Base-by-base conservation (phyloP, 2,888 invertebrate species). In the Uloborus plumipes region DNA sequence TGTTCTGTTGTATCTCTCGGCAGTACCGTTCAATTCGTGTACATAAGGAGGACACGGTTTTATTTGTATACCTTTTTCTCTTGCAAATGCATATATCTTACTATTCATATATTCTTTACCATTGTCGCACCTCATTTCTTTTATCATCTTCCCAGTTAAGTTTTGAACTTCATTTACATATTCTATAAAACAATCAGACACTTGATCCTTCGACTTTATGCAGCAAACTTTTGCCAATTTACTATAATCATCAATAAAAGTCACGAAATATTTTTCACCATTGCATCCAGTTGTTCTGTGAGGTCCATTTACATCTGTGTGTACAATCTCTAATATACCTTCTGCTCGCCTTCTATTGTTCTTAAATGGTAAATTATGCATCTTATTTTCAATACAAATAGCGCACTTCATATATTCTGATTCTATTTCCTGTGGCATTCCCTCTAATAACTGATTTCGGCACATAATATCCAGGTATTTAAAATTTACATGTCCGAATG, bases 101-200 rank as follows among this genome's bases (percentile, higher is more conserved):
- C 6, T 53, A n/a, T n/a, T 53, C 53, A 53, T 16, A 53, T 53
- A 53, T 53, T 53, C 53, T 53, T 15, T n/a, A 16, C 53, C 53
- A 53, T 53, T 53, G 6, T 53, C 53, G n/a, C 53, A 53, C 6
- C 2, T 16, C n/a, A 53, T 2, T 6, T 53, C 53, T n/a, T 53
- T 53, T 53, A 53, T 53, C 53, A 53, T 53, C 6, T 53, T 53
- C 6, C 53, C 53, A 53, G 53, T 53, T 53, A 53, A 53, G 6
- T 53, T 53, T 53, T 53, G n/a, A 53, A 53, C n/a, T 53, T 53
- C 53, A 53, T 53, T 53, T 53, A 53, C 15, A 53, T 53, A 53
- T 53, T 53, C 53, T 7, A 53, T 53, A 53, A 53, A n/a, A 53
- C 53, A 53, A 53, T 53, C 53, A 53, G 6, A 53, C 16, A 53